Evolutionary conservation across 1,140 invertebrate genomes (phyloP), one percentile per base, ranked within the genome.

Genomic region (Microvelia longipes): DNA sequence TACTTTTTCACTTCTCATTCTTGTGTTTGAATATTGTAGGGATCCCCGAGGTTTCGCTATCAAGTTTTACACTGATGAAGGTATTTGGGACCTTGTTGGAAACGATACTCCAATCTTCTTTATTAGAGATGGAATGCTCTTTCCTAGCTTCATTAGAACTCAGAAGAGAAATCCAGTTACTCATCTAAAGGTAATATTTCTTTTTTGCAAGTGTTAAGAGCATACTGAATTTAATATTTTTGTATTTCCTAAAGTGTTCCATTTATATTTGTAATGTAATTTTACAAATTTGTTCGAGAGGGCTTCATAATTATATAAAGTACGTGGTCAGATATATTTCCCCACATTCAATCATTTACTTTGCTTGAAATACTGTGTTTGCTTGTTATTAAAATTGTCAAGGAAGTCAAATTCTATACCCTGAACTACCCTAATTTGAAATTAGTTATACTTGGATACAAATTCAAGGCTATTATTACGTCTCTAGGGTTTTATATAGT

Each of bases 51-150:
- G 95, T 69, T 97, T 97, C 80, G 93, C 95, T 30, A 80, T 97
- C 0, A 98, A 97, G 77, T 93, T 97, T 76, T 98, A 97, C 78
- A 95, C 94, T 2, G 93, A 97, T 71, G 92, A 96, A 76, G 95
- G 95, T 61, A 91, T 93, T 77, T 98, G 93, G 93, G 95, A 98
- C 83, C 78, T 97, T 70, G 93, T 95, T 35, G 93, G 94, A n/a
- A 96, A 96, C 79, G 97, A 98, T 77, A 96, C 93, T 0, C 94
- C 95, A 0, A 91, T 98, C 70, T 98, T 98, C 83, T 98, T 97
- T 78, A 89, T 97, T 73, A 86, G 94, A 30, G 95, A 98, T 80
- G 90, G 94, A 0, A 84, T 94, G 25, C 81, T 94, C 19, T 96
- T 97, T 81, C 90, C 91, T 2, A 90, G 87, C 74, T 94, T 95